Evolutionary conservation across 2,888 invertebrate species (phyloP), one percentile per base, ranked within the genome.

Genomic region (Polymixis flavicincta): DNA sequence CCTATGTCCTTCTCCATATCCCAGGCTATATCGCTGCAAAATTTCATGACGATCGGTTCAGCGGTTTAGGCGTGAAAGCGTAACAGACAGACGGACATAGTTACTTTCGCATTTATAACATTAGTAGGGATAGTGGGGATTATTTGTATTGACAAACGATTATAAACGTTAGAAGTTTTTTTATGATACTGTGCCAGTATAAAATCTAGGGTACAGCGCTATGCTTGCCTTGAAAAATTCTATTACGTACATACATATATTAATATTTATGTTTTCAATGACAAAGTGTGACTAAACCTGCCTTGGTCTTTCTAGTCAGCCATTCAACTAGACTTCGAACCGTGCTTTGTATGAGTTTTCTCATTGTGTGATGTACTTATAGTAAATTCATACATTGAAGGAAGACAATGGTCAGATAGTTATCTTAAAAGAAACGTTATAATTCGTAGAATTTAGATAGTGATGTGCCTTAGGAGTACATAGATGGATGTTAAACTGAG

Each of bases 161-260:
- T 25, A 48, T 54, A 71, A 25, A 42, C 42, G n/a, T n/a, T 42
- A 11, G 13, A 42, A 48, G 22, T 37, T 32, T 11, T 14, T 13
- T 0, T n/a, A 63, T 54, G 8, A 66, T 14, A 45, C 37, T 48
- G 45, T 59, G 14, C 1, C n/a, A 22, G 13, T 70, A 19, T 48
- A 13, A 76, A 69, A 77, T 50, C 61, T 71, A 57, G 71, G 13
- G 7, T 55, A 52, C 2, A n/a, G 22, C 67, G 22, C 61, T 22
- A 55, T 65, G 55, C 28, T 61, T 66, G 45, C 81, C 70, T 80
- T 80, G 66, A 76, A 70, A 57, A 70, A 63, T 57, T 48, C 32
- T 25, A 14, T 66, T 52, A 65, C 22, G 8, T 9, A 50, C 48
- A 17, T 37, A 42, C 2, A 22, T 32, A 22, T 32, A 59, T 55